Conservation (phyloP, 2,888 invertebrate genomes). For the Parapristionchus giblindavisi region DNA sequence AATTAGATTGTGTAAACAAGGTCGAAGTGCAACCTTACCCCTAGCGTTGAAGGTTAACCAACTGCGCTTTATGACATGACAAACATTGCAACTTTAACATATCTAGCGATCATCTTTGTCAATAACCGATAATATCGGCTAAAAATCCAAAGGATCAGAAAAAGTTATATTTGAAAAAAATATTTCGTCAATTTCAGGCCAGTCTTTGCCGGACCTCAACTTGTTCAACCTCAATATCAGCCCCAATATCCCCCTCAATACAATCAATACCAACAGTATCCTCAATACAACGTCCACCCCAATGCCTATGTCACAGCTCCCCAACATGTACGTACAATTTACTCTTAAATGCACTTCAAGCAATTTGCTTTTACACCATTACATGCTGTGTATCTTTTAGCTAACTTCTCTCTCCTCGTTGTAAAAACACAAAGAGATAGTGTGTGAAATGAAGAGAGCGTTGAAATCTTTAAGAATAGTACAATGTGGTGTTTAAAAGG, state of each 20-base stretch:
- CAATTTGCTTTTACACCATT: no score
- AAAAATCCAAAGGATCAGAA: neutral
- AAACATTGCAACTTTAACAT: neutral
- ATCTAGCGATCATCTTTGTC: neutral
- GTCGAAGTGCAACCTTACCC: no score
- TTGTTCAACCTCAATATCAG: neutral
- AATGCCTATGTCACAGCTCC: conserved; percentile 34
- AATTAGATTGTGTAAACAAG: no score
- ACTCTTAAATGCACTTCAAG: neutral
- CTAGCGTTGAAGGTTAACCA: no score
- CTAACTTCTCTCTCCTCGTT: neutral
- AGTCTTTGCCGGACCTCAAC: no score
- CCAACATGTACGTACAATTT: neutral
- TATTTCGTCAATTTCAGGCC: no score
- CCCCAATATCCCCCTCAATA: conserved; percentile 8
- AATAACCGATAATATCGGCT: neutral
- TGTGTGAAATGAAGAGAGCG: neutral
- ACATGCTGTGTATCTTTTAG: no score
- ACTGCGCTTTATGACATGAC: no score
- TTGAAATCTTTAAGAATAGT: no score
- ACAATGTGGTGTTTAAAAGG: no score
- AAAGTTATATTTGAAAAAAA: no score
- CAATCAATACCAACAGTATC: no score
- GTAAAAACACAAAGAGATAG: neutral
- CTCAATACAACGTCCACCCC: neutral